Base-by-base conservation (phyloP, 1,140 invertebrate genomes). In the Hermetia illucens region DNA sequence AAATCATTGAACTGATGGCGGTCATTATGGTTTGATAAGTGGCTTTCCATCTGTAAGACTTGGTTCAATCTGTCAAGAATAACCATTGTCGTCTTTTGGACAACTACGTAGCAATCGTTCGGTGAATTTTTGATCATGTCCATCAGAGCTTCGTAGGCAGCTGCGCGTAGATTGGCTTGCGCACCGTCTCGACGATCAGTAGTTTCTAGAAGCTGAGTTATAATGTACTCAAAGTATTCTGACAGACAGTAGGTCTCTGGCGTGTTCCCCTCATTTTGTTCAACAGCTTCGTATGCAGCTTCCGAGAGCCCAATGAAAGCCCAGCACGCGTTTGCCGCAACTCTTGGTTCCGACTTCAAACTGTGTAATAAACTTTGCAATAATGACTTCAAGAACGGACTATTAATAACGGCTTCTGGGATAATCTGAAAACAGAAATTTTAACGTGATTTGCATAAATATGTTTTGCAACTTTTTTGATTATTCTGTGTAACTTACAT, bases 71-170 rank as follows among this genome's bases (percentile, higher is more conserved):
- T 72, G 48, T 96, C 84, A 31, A 99, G 66, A 46, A 99, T 94
- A 2, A 96, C 82, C 72, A 98, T 80, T 0, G 93, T 97, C 1
- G 93, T 96, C 49, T 82, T 83, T 64, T 97, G 91, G 24, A 99
- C 94, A 34, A 87, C 86, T 2, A 82, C 69, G 63, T 99, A 99
- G 61, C 95, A 98, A 69, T 99, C 94, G 46, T 79, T 77, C 0
- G 95, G 92, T 30, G 92, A 95, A 58, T 97, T 97, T 61, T 98
- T 98, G n/a, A 99, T 86, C 81, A 98, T 85, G 66, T 98, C 94
- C 93, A 98, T 98, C 1, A 99, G 66, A 2, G 95, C 92, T 65
- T 98, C 94, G 61, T 98, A 99, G 2, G 96, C 95, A 34, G 95
- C 92, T 33, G 88, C 87, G 50, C 94, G 70, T 33, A 98, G 69